Evolutionary conservation across 30 jellyfish, hydroid and myxozoan genomes (phyloP).

Genomic region (Nemopilema nomurai): DNA sequence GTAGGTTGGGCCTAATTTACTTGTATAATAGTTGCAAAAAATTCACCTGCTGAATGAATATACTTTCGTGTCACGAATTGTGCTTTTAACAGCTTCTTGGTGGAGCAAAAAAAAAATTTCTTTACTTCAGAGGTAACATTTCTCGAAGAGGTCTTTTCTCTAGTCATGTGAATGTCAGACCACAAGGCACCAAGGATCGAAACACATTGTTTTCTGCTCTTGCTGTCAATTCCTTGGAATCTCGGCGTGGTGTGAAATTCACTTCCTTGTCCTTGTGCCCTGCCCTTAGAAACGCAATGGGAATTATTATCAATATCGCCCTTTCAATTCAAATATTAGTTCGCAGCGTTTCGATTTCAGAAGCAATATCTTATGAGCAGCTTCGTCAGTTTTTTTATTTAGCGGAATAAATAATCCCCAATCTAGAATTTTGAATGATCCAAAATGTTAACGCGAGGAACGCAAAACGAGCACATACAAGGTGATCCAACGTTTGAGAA

Average conservation of each 20-base stretch:
- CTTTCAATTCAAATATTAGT: background rate
- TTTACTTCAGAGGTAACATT: background rate
- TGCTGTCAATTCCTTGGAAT: background rate
- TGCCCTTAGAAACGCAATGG: too few relatives aligned
- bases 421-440: too few relatives aligned
- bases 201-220: background rate
- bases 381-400: too few relatives aligned
- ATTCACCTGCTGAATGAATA: too few relatives aligned
- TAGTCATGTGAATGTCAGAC: constrained; percentile 37
- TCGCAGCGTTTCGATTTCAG: too few relatives aligned
- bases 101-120: background rate
- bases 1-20: background rate
- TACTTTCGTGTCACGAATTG: background rate
- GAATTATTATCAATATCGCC: background rate
- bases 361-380: too few relatives aligned
- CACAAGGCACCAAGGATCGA: constrained; percentile 25
- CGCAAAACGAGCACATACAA: too few relatives aligned
- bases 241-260: background rate
- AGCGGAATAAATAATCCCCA: too few relatives aligned
- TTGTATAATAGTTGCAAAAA: too few relatives aligned
- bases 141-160: background rate
- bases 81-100: background rate
- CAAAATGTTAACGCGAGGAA: too few relatives aligned
- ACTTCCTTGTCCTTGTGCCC: background rate
- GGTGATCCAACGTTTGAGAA: too few relatives aligned